phyloP scores from a whole-genome alignment of 1,140 invertebrate genomes.

The Caenorhabditis briggsae region DNA sequence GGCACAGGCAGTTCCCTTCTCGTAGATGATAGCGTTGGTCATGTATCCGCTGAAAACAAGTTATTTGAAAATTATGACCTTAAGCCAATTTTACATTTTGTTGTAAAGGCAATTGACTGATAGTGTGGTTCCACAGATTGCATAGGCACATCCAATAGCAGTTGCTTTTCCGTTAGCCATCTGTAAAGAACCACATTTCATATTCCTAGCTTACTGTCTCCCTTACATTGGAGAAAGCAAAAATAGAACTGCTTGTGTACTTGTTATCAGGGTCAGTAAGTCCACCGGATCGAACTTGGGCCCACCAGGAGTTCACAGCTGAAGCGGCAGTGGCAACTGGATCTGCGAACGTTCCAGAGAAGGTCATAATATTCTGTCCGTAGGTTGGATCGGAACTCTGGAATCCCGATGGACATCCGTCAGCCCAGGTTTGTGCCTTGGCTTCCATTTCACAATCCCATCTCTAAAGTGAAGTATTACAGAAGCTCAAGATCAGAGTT shows the following conservation, averaged over 20 bases:
- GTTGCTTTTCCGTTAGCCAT: constrained; percentile 53
- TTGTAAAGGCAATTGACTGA: constrained; percentile 35
- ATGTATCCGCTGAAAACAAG: constrained; percentile 16
- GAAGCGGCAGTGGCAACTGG: background rate
- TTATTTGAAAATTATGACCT: background rate
- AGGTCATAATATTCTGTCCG: constrained; percentile 11
- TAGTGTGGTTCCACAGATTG: constrained; percentile 1
- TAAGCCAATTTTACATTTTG: background rate
- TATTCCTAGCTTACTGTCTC: no score
- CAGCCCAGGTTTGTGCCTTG: constrained; percentile 24
- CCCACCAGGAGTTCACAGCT: constrained; percentile 5
- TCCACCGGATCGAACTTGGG: constrained; percentile 1
- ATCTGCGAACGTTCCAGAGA: background rate
- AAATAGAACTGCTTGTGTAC: constrained; percentile 1
- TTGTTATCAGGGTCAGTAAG: constrained; percentile 41
- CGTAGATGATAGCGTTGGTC: constrained; percentile 26
- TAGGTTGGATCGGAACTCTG: constrained; percentile 31
- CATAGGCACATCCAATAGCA: constrained; percentile 50
- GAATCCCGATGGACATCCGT: constrained; percentile 25
- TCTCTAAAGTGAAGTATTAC: background rate
- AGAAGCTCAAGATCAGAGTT: no score
- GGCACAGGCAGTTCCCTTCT: constrained; percentile 39
- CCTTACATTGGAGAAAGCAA: background rate
- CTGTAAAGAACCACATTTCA: background rate
- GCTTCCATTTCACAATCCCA: constrained; percentile 49